A percentile compares a stretch with the other conserved stretches of the same genome.
Conservation (phyloP, 2,113 vertebrate species). For the Amazona vittata region DNA sequence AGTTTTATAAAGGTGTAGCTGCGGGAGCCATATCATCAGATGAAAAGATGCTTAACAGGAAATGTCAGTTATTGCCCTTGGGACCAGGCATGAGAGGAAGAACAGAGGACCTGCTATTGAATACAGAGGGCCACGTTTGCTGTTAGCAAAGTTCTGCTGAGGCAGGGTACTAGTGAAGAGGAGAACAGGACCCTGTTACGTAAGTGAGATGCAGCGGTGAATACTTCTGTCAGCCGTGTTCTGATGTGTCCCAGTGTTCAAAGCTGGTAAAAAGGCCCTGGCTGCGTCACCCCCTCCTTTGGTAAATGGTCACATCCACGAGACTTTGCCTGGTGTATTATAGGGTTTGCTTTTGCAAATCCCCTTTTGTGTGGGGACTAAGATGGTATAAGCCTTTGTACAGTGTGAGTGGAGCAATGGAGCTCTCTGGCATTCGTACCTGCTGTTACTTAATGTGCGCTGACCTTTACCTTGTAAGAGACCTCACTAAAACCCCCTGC, state of each 20-base stretch:
- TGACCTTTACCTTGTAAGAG: neutral
- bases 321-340: neutral
- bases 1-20: neutral
- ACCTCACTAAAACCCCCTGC: rapidly evolving
- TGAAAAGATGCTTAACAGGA: neutral
- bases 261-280: neutral
- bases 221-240: neutral
- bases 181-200: neutral
- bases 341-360: neutral
- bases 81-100: neutral
- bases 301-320: neutral
- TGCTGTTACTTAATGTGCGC: neutral
- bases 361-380: neutral
- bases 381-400: neutral
- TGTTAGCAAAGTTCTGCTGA: neutral
- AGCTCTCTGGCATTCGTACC: neutral
- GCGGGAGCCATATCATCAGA: neutral
- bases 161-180: neutral
- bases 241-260: neutral
- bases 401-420: neutral
- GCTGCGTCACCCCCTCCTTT: neutral
- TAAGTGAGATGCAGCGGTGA: neutral
- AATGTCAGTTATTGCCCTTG: neutral
- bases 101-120: neutral
- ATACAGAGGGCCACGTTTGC: neutral